These are phyloP conservation scores for Itoplectis maculator DNA, from an alignment of 2,888 invertebrate genomes.

Conservation along the genomic window DNA sequence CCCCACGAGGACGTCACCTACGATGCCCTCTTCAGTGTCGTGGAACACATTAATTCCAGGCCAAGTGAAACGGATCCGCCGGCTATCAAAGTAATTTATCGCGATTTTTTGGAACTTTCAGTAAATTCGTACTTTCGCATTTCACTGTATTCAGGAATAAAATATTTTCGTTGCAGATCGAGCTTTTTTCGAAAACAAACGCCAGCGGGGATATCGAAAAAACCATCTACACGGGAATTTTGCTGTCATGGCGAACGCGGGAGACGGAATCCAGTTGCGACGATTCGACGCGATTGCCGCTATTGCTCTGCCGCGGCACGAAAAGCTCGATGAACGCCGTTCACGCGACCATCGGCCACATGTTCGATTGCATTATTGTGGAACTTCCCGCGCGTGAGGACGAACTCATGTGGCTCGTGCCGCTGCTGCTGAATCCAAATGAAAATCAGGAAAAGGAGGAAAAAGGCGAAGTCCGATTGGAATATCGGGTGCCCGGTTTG, in stretches of 20 bases:
- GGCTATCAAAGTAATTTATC: conserved; percentile 73
- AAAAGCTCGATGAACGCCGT: conserved; percentile 75
- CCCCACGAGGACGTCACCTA: conserved; percentile 78
- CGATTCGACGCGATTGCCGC: conserved; percentile 75
- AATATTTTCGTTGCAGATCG: conserved; percentile 68
- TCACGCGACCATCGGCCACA: conserved; percentile 75
- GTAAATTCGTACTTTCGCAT: neutral
- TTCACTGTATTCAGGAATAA: neutral
- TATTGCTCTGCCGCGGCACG: conserved; percentile 81
- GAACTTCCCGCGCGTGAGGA: conserved; percentile 73
- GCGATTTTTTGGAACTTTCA: neutral
- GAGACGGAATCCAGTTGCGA: conserved; percentile 48
- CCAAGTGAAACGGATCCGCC: conserved; percentile 72
- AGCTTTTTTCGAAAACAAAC: conserved; percentile 68
- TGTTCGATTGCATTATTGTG: conserved; percentile 81
- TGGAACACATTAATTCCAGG: conserved; percentile 67
- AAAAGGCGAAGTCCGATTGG: conserved; percentile 72
- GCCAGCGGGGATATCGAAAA: conserved; percentile 63
- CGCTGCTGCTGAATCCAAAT: conserved; percentile 74
- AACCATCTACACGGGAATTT: conserved; percentile 78
- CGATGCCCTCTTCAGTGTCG: conserved; percentile 72
- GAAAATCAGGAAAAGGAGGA: conserved; percentile 54
- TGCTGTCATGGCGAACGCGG: conserved; percentile 78
- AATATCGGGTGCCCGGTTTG: conserved; percentile 77
- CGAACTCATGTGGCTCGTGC: conserved; percentile 80